Evolutionary conservation across 2,113 vertebrate species (phyloP).

Genomic region (Pipa parva): DNA sequence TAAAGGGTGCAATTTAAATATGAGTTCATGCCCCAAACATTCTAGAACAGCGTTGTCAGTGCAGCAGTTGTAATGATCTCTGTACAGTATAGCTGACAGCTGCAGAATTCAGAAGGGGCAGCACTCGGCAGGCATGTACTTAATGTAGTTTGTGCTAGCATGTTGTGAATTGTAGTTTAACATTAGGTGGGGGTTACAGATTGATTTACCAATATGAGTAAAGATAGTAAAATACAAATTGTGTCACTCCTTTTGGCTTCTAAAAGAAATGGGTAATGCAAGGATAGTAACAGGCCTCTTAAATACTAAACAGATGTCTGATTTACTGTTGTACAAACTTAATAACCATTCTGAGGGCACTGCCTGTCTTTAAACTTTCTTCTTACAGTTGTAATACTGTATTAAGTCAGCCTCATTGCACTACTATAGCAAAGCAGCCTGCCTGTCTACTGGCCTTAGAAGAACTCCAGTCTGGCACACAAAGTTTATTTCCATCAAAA

Average conservation of each 20-base stretch:
- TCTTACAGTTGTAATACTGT: constrained; percentile 12
- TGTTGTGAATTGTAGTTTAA: no score
- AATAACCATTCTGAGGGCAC: constrained; percentile 8
- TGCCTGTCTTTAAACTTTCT: constrained; percentile 1
- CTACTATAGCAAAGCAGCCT: constrained; percentile 17
- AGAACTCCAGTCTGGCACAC: constrained; percentile 36
- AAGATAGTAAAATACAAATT: no score
- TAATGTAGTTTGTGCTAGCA: no score
- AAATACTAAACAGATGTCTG: constrained; percentile 10
- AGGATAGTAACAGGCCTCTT: background rate
- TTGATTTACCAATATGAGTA: no score
- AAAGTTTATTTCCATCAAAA: constrained; percentile 40
- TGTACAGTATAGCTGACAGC: no score
- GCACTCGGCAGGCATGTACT: no score
- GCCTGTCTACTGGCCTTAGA: constrained; percentile 38
- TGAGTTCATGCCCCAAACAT: no score
- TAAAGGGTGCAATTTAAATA: no score
- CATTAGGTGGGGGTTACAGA: no score
- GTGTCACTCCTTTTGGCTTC: background rate
- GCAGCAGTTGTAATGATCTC: no score
- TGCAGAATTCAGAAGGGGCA: no score
- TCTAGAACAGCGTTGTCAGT: no score
- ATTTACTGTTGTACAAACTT: constrained; percentile 1
- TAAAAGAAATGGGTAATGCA: constrained; percentile 1
- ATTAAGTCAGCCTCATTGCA: constrained; percentile 15